Conservation (phyloP, 2,888 invertebrate species). For the Caenorhabditis imperialis region DNA sequence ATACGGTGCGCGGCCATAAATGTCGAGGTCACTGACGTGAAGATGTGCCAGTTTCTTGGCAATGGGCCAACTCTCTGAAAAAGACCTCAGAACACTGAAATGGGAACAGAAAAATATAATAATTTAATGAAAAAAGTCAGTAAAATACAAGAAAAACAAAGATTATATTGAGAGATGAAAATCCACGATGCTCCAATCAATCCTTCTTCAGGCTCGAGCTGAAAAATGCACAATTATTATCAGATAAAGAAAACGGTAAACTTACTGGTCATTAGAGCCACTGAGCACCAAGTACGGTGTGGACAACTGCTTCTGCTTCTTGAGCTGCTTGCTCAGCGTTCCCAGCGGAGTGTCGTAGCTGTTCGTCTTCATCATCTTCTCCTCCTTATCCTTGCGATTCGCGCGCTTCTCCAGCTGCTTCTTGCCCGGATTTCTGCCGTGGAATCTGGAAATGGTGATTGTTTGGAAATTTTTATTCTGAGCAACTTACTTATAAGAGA, state of each 20-base stretch:
- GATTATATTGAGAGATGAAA: too few relatives aligned
- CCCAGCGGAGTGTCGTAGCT: slow-evolving; percentile 87
- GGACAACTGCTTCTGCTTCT: slow-evolving; percentile 84
- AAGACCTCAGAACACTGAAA: too few relatives aligned
- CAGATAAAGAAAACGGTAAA: slow-evolving; percentile 5
- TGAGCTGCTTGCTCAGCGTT: slow-evolving; percentile 92
- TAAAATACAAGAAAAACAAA: too few relatives aligned
- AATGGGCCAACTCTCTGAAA: too few relatives aligned
- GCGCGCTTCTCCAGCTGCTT: slow-evolving; percentile 96
- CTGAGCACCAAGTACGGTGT: slow-evolving; percentile 76
- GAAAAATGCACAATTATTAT: slow-evolving; percentile 16
- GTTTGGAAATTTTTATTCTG: too few relatives aligned
- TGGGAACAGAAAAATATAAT: too few relatives aligned
- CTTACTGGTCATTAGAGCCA: slow-evolving; percentile 61
- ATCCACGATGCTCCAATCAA: slow-evolving; percentile 1
- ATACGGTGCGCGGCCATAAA: too few relatives aligned
- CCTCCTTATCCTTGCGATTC: slow-evolving; percentile 86
- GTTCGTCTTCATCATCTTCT: slow-evolving; percentile 66
- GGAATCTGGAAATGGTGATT: too few relatives aligned
- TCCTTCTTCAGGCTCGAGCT: slow-evolving; percentile 53
- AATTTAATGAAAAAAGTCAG: too few relatives aligned
- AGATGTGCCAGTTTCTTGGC: too few relatives aligned
- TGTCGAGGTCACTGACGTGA: too few relatives aligned
- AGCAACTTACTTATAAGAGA: slow-evolving; percentile 78
- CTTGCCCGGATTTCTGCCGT: slow-evolving; percentile 98